These are phyloP conservation scores for Silvanus unidentatus DNA, from an alignment of 2,888 invertebrate genomes.

Conservation along the genomic window DNA sequence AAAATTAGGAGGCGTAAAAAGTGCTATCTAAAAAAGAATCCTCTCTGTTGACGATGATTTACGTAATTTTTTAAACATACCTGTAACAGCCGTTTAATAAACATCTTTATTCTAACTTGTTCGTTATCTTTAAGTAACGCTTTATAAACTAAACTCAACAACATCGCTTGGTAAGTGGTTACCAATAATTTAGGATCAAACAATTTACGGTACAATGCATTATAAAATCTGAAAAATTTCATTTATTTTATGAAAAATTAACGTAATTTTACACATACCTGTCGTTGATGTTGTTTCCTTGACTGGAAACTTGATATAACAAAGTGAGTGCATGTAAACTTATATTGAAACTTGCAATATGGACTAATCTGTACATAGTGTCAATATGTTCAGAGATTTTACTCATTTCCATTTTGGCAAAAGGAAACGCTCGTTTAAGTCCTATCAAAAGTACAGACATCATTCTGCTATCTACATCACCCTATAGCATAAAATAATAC, in stretches of 20 bases:
- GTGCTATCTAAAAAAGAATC: slow-evolving; percentile 50
- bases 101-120: slow-evolving; percentile 66
- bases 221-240: slow-evolving; percentile 63
- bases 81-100: slow-evolving; percentile 79
- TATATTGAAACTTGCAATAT: slow-evolving; percentile 69
- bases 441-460: slow-evolving; percentile 79
- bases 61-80: slow-evolving; percentile 31
- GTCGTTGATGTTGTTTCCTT: slow-evolving; percentile 49
- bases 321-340: slow-evolving; percentile 54
- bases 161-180: slow-evolving; percentile 67
- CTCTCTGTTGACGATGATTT: neutral
- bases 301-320: slow-evolving; percentile 58
- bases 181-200: slow-evolving; percentile 66
- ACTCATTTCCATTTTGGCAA: slow-evolving; percentile 59
- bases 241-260: slow-evolving; percentile 2
- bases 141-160: slow-evolving; percentile 82
- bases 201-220: slow-evolving; percentile 83
- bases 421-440: slow-evolving; percentile 79
- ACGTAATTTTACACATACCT: slow-evolving; percentile 52
- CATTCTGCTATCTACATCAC: slow-evolving; percentile 76
- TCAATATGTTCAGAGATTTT: slow-evolving; percentile 61
- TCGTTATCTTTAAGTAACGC: slow-evolving; percentile 75
- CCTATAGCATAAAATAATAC: slow-evolving; percentile 39
- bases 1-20: slow-evolving; percentile 69
- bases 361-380: slow-evolving; percentile 75